Conservation (phyloP, 2,888 invertebrate genomes). For the Exephanes ischioxanthus region DNA sequence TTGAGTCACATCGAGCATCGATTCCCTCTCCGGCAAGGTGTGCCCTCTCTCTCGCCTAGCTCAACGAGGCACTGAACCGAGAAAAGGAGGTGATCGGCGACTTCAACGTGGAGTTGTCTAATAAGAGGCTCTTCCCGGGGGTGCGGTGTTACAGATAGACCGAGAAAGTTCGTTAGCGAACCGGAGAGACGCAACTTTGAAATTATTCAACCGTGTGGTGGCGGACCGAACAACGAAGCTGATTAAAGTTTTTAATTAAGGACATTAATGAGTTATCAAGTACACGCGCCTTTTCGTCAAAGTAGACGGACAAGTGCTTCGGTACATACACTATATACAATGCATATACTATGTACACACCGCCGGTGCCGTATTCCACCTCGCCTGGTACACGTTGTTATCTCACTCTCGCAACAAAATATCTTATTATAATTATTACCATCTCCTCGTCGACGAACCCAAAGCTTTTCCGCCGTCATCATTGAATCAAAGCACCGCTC, state of each 20-base stretch:
- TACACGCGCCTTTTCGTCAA: slow-evolving; percentile 51
- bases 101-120: slow-evolving; percentile 25
- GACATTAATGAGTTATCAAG: slow-evolving; percentile 74
- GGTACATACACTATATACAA: neutral
- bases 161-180: slow-evolving; percentile 48
- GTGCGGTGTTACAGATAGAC: neutral
- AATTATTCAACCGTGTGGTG: slow-evolving; percentile 68
- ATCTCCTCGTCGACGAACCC: slow-evolving; percentile 45
- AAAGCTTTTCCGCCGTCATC: neutral
- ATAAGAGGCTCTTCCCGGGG: slow-evolving; percentile 31
- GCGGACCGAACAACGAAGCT: slow-evolving; percentile 56
- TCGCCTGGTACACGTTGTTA: neutral
- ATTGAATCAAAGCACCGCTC: neutral
- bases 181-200: slow-evolving; percentile 64
- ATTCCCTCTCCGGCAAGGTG: neutral
- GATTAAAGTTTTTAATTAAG: slow-evolving; percentile 79
- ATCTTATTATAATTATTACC: slow-evolving; percentile 71
- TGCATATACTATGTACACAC: neutral
- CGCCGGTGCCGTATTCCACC: neutral
- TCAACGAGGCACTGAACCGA: slow-evolving; percentile 2
- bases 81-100: slow-evolving; percentile 4
- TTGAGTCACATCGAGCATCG: neutral
- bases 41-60: slow-evolving; percentile 19
- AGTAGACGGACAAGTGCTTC: slow-evolving; percentile 30
- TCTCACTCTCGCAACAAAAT: slow-evolving; percentile 64